Evolutionary conservation across 2,797 vertebrate species (phyloP), one percentile per base, ranked within the genome.

Genomic region (Apogon hyalosoma): DNA sequence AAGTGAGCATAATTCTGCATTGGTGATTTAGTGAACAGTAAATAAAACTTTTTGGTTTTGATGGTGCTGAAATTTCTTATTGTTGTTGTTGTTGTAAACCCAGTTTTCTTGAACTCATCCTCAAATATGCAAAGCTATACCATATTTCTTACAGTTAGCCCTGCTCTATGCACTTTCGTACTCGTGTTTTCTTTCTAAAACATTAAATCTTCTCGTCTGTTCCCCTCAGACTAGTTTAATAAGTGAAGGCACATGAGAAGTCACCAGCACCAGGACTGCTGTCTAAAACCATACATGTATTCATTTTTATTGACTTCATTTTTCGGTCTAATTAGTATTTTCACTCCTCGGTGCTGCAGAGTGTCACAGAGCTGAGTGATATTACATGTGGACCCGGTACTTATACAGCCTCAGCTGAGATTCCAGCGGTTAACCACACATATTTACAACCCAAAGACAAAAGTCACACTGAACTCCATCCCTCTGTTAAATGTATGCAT

Each of bases 381-480:
- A 36, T 62, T 53, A 56, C 73, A 63, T 76, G 45, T 36, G 66
- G 52, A 63, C 24, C 43, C 28, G 0, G 66, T 47, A 41, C 63
- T 77, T 73, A 49, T 43, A 71, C 65, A 63, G 73, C 63, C 71
- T 7, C 11, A 21, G 69, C 57, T 47, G 6, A 66, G 56, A 90
- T 89, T 90, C 87, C 86, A 46, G 85, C 14, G 90, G 88, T 67
- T 63, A 52, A 72, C 84, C 86, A 38, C 79, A 74, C 78, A 73
- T 77, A 83, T 83, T 89, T 85, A 89, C 79, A 69, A 87, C 58
- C 60, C 81, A 53, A 63, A 85, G 80, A 86, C 75, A 83, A 87
- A 72, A 87, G 85, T 80, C 51, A 3, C 41, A 45, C 75, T 10
- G 54, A 73, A 53, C 43, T 43, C 36, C 0, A 59, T 55, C 56